Percentiles rank a stretch among this genome's conserved stretches.
Evolutionary conservation across 2,888 invertebrate genomes (phyloP).

Genomic region (Ophioninae sp.): DNA sequence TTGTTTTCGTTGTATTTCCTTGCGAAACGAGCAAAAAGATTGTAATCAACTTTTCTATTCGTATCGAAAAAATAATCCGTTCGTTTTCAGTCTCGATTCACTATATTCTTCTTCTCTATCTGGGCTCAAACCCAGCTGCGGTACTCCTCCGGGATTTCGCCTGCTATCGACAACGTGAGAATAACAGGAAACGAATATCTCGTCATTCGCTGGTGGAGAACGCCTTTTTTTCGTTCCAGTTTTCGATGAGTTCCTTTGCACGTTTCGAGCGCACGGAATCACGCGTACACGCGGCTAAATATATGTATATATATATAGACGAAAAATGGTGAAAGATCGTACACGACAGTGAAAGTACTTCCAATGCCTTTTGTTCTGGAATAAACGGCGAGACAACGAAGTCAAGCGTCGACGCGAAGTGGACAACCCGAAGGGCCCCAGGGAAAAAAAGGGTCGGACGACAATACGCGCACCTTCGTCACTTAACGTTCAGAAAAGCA

Average conservation of each 20-base stretch:
- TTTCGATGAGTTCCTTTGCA: slow-evolving; percentile 5
- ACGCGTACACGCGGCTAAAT: background rate
- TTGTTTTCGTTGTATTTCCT: background rate
- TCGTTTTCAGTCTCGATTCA: background rate
- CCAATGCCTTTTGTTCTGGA: slow-evolving; percentile 63
- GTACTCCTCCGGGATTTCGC: slow-evolving; percentile 25
- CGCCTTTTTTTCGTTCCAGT: slow-evolving; percentile 41
- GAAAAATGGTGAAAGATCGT: slow-evolving; percentile 23
- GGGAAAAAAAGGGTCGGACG: slow-evolving; percentile 49
- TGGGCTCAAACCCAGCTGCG: slow-evolving; percentile 14
- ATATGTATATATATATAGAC: slow-evolving; percentile 1
- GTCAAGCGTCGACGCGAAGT: slow-evolving; percentile 51
- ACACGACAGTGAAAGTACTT: slow-evolving; percentile 37
- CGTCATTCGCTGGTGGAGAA: slow-evolving; percentile 49
- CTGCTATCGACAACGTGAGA: slow-evolving; percentile 47
- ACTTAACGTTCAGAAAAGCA: background rate
- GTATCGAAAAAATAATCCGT: slow-evolving; percentile 12
- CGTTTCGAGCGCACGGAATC: background rate
- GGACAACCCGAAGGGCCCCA: slow-evolving; percentile 25
- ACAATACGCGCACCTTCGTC: slow-evolving; percentile 53
- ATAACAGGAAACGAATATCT: slow-evolving; percentile 50
- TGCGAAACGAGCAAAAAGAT: background rate
- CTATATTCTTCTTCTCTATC: background rate
- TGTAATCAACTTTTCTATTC: slow-evolving; percentile 4
- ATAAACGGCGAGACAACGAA: slow-evolving; percentile 66